Conservation (phyloP, 1,140 invertebrate genomes). For the Caenorhabditis brenneri region DNA sequence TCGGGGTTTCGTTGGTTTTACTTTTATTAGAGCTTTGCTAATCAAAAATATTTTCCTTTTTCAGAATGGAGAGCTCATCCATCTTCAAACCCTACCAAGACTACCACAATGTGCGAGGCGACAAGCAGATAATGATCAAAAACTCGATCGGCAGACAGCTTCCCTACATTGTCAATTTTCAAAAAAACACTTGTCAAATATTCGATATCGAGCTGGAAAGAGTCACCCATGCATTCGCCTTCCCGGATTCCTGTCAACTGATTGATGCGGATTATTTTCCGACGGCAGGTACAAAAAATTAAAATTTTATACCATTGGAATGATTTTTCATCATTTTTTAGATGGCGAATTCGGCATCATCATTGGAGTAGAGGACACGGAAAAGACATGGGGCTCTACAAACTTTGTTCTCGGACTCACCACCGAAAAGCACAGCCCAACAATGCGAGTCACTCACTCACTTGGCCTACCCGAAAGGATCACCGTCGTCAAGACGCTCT, state of each 20-base stretch:
- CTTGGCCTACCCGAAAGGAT: background rate
- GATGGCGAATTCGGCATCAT: background rate
- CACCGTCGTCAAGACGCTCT: background rate
- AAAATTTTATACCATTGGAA: background rate
- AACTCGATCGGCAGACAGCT: background rate
- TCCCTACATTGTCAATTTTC: background rate
- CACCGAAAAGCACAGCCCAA: background rate
- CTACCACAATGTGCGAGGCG: background rate
- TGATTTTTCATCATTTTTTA: background rate
- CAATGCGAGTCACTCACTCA: background rate
- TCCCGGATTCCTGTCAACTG: background rate
- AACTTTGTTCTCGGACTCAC: background rate
- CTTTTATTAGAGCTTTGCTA: too few relatives aligned
- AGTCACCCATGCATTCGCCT: background rate
- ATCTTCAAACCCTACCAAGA: background rate
- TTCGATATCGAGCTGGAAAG: background rate
- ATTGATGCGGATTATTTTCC: background rate
- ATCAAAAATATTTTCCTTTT: too few relatives aligned
- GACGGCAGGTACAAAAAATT: background rate
- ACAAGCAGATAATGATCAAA: background rate
- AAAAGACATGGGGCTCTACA: background rate
- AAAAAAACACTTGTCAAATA: background rate
- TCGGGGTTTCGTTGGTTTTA: too few relatives aligned
- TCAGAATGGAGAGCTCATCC: background rate
- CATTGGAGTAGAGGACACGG: background rate